Conservation (phyloP, 2,797 vertebrate species). For the Sternotherus odoratus region DNA sequence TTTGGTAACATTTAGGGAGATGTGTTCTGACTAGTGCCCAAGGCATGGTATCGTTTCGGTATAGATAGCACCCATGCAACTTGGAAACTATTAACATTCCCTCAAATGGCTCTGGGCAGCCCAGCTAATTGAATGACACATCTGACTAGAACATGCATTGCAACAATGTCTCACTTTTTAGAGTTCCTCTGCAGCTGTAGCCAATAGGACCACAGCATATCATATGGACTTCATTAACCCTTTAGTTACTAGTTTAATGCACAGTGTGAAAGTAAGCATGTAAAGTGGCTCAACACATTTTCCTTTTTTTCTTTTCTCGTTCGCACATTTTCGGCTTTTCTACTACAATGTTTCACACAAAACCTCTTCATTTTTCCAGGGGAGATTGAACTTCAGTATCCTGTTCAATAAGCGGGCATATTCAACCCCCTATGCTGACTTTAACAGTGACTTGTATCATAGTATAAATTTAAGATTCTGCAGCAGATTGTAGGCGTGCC, state of each 20-base stretch:
- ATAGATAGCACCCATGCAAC: neutral
- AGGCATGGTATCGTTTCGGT: neutral
- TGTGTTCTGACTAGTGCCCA: neutral
- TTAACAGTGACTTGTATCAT: neutral
- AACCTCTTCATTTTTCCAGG: constrained; percentile 28
- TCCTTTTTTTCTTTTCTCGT: constrained; percentile 33
- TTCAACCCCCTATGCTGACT: constrained; percentile 6
- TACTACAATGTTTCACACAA: neutral
- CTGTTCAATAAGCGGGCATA: constrained; percentile 31
- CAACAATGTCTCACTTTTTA: neutral
- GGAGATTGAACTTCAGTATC: constrained; percentile 25
- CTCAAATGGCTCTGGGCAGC: neutral
- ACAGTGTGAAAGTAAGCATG: neutral
- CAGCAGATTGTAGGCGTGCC: neutral
- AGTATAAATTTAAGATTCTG: constrained; percentile 4
- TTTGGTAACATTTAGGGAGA: constrained; percentile 10
- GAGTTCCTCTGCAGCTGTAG: neutral
- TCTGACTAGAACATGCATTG: constrained; percentile 46
- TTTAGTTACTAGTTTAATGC: constrained; percentile 53
- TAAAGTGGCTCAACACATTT: constrained; percentile 13
- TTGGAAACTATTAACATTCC: neutral
- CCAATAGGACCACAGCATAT: constrained; percentile 56
- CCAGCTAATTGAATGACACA: constrained; percentile 50
- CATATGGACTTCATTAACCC: constrained; percentile 39
- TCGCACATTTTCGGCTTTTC: constrained; percentile 12